Evolutionary conservation across 2,888 invertebrate species (phyloP).

Genomic region (Dione vanillae): DNA sequence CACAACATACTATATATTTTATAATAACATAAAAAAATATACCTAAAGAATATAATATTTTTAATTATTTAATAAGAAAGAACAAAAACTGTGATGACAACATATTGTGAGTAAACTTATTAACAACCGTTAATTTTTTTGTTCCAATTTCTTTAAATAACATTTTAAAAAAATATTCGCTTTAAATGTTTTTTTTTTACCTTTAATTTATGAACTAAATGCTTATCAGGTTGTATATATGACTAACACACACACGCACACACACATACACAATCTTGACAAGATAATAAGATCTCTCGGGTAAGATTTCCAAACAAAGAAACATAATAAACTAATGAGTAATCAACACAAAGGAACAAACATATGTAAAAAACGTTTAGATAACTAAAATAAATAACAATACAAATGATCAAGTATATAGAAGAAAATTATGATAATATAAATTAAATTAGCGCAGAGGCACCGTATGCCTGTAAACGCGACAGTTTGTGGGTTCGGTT

Average conservation of each 20-base stretch:
- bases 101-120: too few species aligned
- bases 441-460: neutral
- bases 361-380: neutral
- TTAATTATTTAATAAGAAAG: too few species aligned
- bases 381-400: neutral
- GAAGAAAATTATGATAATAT: neutral
- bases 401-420: neutral
- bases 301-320: constrained; percentile 4
- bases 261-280: neutral
- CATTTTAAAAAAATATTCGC: neutral
- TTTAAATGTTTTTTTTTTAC: neutral
- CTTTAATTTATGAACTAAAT: neutral
- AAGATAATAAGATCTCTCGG: neutral
- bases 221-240: neutral
- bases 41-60: too few species aligned
- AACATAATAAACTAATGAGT: neutral
- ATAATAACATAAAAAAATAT: too few species aligned
- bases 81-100: too few species aligned
- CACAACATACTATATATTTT: too few species aligned
- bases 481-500: too few species aligned
- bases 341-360: neutral
- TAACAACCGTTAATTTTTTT: too few species aligned
- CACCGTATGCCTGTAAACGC: neutral
- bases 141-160: too few species aligned
- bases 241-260: neutral